Conservation (phyloP, 2,888 invertebrate species). For the Luffia ferchaultella region DNA sequence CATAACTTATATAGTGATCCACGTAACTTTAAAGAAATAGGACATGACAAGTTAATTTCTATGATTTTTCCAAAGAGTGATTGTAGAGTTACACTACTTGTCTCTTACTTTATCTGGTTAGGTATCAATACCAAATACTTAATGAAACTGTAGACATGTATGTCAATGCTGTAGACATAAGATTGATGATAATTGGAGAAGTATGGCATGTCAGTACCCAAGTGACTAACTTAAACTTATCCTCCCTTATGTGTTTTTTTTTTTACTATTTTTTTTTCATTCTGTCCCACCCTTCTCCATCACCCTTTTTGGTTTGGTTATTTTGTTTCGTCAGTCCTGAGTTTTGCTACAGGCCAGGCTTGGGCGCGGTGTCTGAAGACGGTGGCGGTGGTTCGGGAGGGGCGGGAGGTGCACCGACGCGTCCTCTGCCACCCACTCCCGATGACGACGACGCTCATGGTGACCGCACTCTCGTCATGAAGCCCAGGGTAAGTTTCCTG, state of each 20-base stretch:
- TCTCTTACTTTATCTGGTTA: no score
- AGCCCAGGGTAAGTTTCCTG: constrained; percentile 76
- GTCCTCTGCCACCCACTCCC: constrained; percentile 94
- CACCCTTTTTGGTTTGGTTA: constrained; percentile 24
- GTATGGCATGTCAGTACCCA: no score
- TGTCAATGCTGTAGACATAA: no score
- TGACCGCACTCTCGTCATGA: constrained; percentile 91
- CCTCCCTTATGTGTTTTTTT: constrained; percentile 16
- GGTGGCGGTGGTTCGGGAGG: constrained; percentile 32
- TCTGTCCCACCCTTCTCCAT: not conserved
- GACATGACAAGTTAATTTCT: no score
- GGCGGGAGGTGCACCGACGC: constrained; percentile 83
- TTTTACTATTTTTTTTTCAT: constrained; percentile 20
- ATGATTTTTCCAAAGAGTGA: no score
- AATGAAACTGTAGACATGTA: no score
- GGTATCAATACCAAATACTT: no score
- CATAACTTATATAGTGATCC: no score
- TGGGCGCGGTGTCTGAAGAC: constrained; percentile 68
- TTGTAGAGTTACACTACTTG: no score
- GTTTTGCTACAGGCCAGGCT: constrained; percentile 82
- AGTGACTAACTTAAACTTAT: constrained; percentile 2
- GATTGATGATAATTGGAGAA: no score
- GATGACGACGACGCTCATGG: constrained; percentile 85
- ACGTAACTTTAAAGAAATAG: no score
- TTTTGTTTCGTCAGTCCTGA: constrained; percentile 71